Conservation (phyloP, 1,140 invertebrate species). For the Eueides isabella region DNA sequence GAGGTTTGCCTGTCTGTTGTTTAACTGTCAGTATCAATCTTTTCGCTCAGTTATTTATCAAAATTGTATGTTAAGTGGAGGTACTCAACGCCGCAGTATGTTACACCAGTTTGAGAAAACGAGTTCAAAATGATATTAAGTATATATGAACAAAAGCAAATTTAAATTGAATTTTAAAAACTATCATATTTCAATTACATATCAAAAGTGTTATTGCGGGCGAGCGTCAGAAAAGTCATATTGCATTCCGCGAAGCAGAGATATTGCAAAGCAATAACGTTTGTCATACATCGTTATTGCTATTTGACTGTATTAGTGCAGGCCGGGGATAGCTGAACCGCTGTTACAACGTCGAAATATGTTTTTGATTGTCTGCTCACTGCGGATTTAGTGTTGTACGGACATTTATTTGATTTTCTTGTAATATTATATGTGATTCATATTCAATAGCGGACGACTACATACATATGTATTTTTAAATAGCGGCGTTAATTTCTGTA, state of each 20-base stretch:
- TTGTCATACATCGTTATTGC: constrained; percentile 50
- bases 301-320: constrained; percentile 26
- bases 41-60: too few relatives aligned
- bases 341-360: not conserved
- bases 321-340: not conserved
- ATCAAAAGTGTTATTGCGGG: constrained; percentile 24
- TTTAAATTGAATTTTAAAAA: too few relatives aligned
- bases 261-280: constrained; percentile 47
- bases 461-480: too few relatives aligned
- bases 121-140: too few relatives aligned
- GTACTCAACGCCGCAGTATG: too few relatives aligned
- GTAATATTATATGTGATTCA: not conserved
- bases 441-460: not conserved
- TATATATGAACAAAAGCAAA: too few relatives aligned
- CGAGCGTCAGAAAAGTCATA: constrained; percentile 44
- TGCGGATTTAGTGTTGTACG: not conserved
- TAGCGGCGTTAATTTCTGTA: too few relatives aligned
- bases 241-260: constrained; percentile 49
- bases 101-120: too few relatives aligned
- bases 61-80: too few relatives aligned
- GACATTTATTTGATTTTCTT: not conserved
- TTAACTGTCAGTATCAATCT: too few relatives aligned
- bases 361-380: constrained; percentile 8
- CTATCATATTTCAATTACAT: constrained; percentile 9
- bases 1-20: too few relatives aligned